Evolutionary conservation across 2,113 vertebrate genomes (phyloP).

Genomic region (Nesoenas mayeri): DNA sequence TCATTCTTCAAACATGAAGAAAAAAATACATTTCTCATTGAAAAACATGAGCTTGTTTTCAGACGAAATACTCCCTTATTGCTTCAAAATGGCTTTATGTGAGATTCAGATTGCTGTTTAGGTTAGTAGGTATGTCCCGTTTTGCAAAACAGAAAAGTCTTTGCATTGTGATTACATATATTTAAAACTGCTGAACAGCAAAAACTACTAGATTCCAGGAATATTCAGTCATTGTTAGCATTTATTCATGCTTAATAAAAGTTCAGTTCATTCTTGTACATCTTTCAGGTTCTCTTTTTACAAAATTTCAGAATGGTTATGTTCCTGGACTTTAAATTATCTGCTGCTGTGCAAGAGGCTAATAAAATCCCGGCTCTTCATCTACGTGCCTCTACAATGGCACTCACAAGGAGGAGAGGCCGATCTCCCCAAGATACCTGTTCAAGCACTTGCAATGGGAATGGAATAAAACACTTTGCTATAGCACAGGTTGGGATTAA

Average conservation of each 20-base stretch:
- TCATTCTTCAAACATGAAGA: background rate
- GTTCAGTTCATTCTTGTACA: background rate
- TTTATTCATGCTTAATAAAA: background rate
- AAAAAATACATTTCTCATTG: background rate
- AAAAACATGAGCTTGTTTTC: constrained; percentile 2
- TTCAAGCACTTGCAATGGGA: background rate
- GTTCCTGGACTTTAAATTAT: background rate
- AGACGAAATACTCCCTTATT: background rate
- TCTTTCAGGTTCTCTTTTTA: background rate
- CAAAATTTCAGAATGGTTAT: background rate
- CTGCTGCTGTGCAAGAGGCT: background rate
- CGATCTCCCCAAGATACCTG: background rate
- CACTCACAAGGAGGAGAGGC: background rate
- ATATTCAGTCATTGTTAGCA: background rate
- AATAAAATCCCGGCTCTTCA: background rate
- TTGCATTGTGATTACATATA: background rate
- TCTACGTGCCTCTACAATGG: background rate
- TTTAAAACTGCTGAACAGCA: background rate
- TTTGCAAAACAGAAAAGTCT: background rate
- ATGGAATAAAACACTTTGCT: background rate
- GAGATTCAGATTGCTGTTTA: background rate
- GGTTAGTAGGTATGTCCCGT: background rate
- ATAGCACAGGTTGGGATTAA: background rate
- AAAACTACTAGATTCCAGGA: background rate
- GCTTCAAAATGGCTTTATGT: background rate